Evolutionary conservation across 2,113 vertebrate genomes (phyloP), one percentile per base, ranked within the genome.

Genomic region (Nematolebias whitei): DNA sequence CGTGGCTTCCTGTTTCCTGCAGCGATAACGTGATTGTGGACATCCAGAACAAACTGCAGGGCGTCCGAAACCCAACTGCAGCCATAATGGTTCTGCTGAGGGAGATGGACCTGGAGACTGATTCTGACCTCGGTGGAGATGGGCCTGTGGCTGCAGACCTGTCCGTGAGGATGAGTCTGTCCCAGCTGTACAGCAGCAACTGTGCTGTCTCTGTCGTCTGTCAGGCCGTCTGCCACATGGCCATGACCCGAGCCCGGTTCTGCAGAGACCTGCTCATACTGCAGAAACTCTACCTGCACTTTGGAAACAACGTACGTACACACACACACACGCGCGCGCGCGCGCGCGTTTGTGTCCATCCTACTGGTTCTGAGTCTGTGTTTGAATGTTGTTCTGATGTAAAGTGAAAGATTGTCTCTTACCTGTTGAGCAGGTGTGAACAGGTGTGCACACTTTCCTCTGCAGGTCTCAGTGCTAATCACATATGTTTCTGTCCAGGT

Each of bases 61-160:
- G 98, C 70, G 86, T 98, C 35, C 85, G 92, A 5, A 98, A 95
- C 85, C 96, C 95, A 0, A 52, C 86, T 61, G 90, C 91, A 0
- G 94, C 96, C 66, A 96, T 98, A 43, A 93, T 89, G 0, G 80
- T 92, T 18, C 91, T 98, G 40, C 89, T 97, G 66, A 90, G 95
- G 22, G 96, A 98, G 67, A 92, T 99, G 94, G 96, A 99, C 88
- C 95, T 98, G 0, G 97, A 98, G 89, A 93, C 92, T 0, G 96
- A 97, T 0, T 7, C 90, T 0, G 96, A 97, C 41, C 68, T 90
- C 18, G 92, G 93, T 18, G 90, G 68, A 29, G 94, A 95, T 5
- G 85, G 82, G 63, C 84, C 75, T 3, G 47, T 90, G 5, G 41
- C 53, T 58, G 58, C 86, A 98, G 96, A 89, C 24, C 81, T 95